These are phyloP conservation scores for Pyrrhia umbra DNA, from an alignment of 2,888 invertebrate species.

Conservation along the genomic window DNA sequence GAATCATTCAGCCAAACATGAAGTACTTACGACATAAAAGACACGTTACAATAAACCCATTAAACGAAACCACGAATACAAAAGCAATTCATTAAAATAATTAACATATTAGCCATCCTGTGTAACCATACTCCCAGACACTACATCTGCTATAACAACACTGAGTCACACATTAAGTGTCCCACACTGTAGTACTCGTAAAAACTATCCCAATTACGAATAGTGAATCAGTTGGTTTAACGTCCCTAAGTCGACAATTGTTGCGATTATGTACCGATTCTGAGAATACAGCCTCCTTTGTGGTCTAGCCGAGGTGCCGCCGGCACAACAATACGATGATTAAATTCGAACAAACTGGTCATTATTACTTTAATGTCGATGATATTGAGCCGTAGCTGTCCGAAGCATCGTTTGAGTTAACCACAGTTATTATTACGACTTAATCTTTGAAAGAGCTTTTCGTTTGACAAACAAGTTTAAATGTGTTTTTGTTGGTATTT, in stretches of 20 bases:
- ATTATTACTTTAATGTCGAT: constrained; percentile 64
- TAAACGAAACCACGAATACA: constrained; percentile 39
- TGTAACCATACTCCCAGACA: constrained; percentile 56
- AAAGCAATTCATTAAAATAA: constrained; percentile 53
- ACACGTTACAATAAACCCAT: constrained; percentile 8
- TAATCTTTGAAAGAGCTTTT: constrained; percentile 43
- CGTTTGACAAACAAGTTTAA: constrained; percentile 53
- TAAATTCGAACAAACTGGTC: constrained; percentile 61
- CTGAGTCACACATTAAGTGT: constrained; percentile 69
- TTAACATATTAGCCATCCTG: constrained; percentile 53
- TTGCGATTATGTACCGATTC: constrained; percentile 65
- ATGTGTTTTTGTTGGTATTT: constrained; percentile 4
- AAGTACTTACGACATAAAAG: neutral
- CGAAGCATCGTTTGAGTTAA: constrained; percentile 49
- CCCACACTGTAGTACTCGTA: constrained; percentile 66
- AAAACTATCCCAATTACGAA: constrained; percentile 81
- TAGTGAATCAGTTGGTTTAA: constrained; percentile 76
- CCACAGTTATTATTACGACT: constrained; percentile 56
- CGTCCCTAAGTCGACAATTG: constrained; percentile 66
- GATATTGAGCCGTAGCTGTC: constrained; percentile 60
- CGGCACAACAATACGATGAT: constrained; percentile 60
- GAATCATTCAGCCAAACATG: neutral
- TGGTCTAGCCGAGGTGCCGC: constrained; percentile 72
- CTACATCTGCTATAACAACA: constrained; percentile 55
- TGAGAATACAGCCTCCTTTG: constrained; percentile 76